Percentiles rank a stretch among this genome's conserved stretches.
Evolutionary conservation across 2,113 vertebrate genomes (phyloP).

Genomic region (Oncorhynchus gorbuscha): DNA sequence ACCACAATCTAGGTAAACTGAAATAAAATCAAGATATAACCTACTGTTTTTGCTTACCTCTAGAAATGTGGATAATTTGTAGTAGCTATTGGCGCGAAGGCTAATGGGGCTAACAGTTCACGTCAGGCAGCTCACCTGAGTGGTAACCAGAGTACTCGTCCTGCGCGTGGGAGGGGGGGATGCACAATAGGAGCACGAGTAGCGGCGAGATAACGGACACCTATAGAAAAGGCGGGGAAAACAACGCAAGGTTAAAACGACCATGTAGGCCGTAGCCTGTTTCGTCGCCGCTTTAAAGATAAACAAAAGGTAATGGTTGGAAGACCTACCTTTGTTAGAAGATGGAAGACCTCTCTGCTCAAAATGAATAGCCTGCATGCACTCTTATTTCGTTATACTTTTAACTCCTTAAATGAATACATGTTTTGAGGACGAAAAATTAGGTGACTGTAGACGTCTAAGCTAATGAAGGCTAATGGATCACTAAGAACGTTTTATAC

Average conservation of each 20-base stretch:
- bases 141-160: slow-evolving; percentile 62
- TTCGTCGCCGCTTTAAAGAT: no score
- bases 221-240: slow-evolving; percentile 40
- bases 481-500: no score
- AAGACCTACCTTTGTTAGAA: no score
- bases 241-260: not conserved
- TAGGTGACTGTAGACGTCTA: no score
- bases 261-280: not conserved
- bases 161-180: slow-evolving; percentile 54
- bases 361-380: no score
- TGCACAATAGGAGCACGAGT: slow-evolving; percentile 48
- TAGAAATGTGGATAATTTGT: not conserved
- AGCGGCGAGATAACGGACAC: slow-evolving; percentile 46
- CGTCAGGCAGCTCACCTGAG: slow-evolving; percentile 58
- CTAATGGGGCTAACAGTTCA: not conserved
- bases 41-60: not conserved
- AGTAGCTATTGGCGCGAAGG: not conserved
- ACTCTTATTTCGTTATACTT: no score
- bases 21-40: not conserved
- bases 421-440: no score
- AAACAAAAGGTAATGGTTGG: no score
- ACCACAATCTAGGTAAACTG: not conserved
- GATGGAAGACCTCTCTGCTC: no score
- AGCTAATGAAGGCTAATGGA: no score
- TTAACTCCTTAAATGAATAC: no score